These are phyloP conservation scores for Dyspetes luteomarginatus DNA, from an alignment of 2,888 invertebrate genomes.

Conservation along the genomic window DNA sequence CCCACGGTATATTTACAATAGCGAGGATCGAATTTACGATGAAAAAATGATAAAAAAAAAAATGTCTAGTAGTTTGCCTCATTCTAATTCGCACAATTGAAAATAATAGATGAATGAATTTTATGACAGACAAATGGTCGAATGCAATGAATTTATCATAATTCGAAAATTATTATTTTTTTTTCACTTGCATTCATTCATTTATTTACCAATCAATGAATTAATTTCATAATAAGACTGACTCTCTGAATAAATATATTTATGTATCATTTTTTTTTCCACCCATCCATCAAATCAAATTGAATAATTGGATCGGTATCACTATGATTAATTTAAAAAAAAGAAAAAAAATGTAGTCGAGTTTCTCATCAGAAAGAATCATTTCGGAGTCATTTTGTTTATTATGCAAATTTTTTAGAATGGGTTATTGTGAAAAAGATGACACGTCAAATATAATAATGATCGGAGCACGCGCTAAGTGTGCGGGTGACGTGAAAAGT, in stretches of 20 bases:
- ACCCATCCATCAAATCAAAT: too few species aligned
- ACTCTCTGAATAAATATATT: too few species aligned
- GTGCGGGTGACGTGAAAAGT: slow-evolving; percentile 39
- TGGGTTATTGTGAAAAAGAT: slow-evolving; percentile 13
- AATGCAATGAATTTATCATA: too few species aligned
- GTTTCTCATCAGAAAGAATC: background rate
- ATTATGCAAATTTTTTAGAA: background rate
- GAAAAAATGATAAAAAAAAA: background rate
- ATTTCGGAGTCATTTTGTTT: background rate
- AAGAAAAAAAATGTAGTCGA: background rate
- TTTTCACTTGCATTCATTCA: too few species aligned
- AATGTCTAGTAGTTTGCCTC: too few species aligned
- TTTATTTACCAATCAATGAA: too few species aligned
- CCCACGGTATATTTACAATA: background rate
- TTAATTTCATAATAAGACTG: too few species aligned
- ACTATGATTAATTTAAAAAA: background rate
- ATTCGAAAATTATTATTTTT: too few species aligned
- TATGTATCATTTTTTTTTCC: too few species aligned
- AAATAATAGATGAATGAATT: too few species aligned
- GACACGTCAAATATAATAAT: slow-evolving; percentile 24
- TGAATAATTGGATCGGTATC: background rate
- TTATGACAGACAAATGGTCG: too few species aligned
- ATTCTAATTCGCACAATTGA: too few species aligned
- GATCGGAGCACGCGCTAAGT: slow-evolving; percentile 9
- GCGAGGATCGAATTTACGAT: background rate